Conservation (phyloP, 2,797 vertebrate species). For the Darevskia nairensis region DNA sequence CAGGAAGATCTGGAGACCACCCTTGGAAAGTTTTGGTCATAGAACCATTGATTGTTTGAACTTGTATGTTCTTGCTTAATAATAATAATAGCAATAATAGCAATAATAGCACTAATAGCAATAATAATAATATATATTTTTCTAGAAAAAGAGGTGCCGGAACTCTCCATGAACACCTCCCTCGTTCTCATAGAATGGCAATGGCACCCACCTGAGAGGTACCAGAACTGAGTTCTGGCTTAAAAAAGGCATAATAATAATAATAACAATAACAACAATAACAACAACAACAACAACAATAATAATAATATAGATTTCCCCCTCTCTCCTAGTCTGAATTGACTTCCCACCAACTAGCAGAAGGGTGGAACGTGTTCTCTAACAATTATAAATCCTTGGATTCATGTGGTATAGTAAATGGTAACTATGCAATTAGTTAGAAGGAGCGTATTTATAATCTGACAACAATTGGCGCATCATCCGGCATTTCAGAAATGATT, state of each 20-base stretch:
- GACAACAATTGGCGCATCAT: constrained; percentile 87
- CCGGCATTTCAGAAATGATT: constrained; percentile 88
- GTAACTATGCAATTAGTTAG: constrained; percentile 88
- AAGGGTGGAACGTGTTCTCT: constrained; percentile 55
- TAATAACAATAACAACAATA: too few relatives aligned
- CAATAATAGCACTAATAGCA: too few relatives aligned
- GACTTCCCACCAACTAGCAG: constrained; percentile 22
- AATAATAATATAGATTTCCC: constrained; percentile 14
- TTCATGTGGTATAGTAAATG: constrained; percentile 72
- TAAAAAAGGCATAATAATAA: too few relatives aligned
- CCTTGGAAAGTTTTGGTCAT: not conserved
- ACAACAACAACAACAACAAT: too few relatives aligned
- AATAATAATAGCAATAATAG: not conserved
- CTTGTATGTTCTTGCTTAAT: constrained; percentile 23
- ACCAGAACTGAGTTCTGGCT: too few relatives aligned
- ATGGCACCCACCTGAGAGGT: too few relatives aligned
- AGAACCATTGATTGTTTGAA: constrained; percentile 32
- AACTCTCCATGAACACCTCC: too few relatives aligned
- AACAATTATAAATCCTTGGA: constrained; percentile 70
- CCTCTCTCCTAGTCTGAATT: not conserved
- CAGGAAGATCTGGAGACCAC: too few relatives aligned
- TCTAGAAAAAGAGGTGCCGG: too few relatives aligned
- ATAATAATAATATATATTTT: too few relatives aligned
- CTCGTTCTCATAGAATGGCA: too few relatives aligned
- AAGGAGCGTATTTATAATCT: constrained; percentile 90